Evolutionary conservation across 2,113 vertebrate genomes (phyloP), one percentile per base, ranked within the genome.

Genomic region (Nothobranchius kuhntae): DNA sequence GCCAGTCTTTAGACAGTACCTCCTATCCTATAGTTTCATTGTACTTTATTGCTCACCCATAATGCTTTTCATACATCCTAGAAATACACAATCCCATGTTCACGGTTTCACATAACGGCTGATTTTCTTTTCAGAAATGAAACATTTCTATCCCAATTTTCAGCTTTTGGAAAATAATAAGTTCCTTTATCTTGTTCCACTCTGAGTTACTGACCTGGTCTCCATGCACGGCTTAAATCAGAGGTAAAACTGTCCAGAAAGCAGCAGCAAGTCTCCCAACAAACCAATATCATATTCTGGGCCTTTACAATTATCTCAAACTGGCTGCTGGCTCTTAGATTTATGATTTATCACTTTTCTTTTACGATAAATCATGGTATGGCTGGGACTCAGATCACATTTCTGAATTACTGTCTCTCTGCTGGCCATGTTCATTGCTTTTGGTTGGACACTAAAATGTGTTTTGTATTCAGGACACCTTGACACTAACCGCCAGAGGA

Each of bases 331-430:
- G 53, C 21, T 58, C 36, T 68, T 17, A 15, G 73, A 75, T 75
- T 63, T 57, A 53, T 53, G 68, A 54, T 68, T 68, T 67, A 58
- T 15, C 59, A 68, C 53, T 51, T 59, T 52, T 56, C 45, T 47
- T 46, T 65, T 9, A 13, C 11, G 9, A 11, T 52, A 52, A 55
- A 75, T 72, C 59, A 46, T 15, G 59, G 60, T 11, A 35, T 64
- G 46, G 38, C 36, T 53, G 6, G 15, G 30, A 14, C 53, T 24
- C 51, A 24, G 55, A 50, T 65, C 67, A 65, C 61, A 71, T 64
- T 55, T 78, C 26, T 64, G 54, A 60, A 63, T 59, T 63, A 68
- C 15, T 26, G 59, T 68, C 50, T 73, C 45, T 9, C 24, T 3
- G 64, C 50, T 50, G 50, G 44, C 30, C 35, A 13, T 6, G 48